Conservation (phyloP, 2,113 vertebrate species). For the Tichodroma muraria region DNA sequence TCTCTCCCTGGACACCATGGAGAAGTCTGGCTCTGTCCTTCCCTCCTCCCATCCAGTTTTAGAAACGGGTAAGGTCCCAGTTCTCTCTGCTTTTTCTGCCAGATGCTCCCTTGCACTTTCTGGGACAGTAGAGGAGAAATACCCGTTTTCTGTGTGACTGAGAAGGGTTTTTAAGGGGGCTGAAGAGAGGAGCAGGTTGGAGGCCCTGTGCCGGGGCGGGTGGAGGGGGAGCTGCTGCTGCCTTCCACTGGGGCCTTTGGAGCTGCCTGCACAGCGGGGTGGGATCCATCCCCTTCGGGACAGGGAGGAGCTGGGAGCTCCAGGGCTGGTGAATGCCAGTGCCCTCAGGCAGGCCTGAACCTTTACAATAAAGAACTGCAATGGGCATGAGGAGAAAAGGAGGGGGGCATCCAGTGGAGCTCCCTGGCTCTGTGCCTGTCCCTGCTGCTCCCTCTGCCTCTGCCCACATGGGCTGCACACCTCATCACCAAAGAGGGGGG, state of each 20-base stretch:
- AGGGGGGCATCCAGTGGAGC: not conserved
- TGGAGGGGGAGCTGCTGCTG: not conserved
- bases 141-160: not conserved
- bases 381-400: not conserved
- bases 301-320: not conserved
- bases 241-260: too few species aligned
- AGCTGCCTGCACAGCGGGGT: too few species aligned
- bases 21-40: not conserved
- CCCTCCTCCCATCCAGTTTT: not conserved
- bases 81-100: not conserved
- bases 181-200: not conserved
- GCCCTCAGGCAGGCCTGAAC: not conserved
- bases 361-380: not conserved
- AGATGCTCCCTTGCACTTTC: not conserved
- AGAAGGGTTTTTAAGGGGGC: not conserved
- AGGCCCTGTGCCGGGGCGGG: not conserved
- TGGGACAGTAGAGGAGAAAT: not conserved
- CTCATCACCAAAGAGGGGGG: not conserved
- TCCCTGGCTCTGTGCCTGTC: not conserved
- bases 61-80: not conserved
- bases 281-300: too few species aligned
- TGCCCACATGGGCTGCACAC: conserved; percentile 12
- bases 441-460: not conserved
- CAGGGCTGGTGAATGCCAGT: not conserved
- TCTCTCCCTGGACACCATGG: not conserved